Evolutionary conservation across 2,888 invertebrate species (phyloP).

Genomic region (Rhagonycha fulva): DNA sequence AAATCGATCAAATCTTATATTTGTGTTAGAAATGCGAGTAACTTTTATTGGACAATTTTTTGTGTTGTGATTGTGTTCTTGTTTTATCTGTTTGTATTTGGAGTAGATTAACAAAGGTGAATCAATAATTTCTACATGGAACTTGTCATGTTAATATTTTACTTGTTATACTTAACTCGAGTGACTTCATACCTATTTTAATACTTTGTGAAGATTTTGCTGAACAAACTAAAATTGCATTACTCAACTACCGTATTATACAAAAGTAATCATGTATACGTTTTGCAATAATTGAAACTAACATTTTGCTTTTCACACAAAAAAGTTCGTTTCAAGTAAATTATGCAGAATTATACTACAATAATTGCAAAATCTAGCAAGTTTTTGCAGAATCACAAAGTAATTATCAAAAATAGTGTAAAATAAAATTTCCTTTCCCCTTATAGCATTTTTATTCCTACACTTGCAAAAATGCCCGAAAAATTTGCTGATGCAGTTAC

Average conservation of each 20-base stretch:
- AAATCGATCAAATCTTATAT: not conserved
- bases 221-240: not conserved
- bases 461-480: no score
- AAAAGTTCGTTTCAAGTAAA: not conserved
- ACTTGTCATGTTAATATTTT: not conserved
- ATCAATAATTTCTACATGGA: not conserved
- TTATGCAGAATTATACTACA: not conserved
- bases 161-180: not conserved
- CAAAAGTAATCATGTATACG: not conserved
- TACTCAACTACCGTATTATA: not conserved
- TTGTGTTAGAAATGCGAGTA: not conserved
- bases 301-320: not conserved
- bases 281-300: not conserved
- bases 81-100: not conserved
- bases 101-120: not conserved
- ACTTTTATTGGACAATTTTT: not conserved
- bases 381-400: no score
- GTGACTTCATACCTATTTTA: not conserved
- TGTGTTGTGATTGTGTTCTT: not conserved
- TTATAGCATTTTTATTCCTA: no score
- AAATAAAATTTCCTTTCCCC: no score
- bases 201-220: not conserved
- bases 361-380: no score
- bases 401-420: no score
- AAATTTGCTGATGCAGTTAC: no score